These are phyloP conservation scores for human DNA, from an alignment of 2,113 vertebrate genomes.

Conservation along the genomic window GRCh38 chr2:189463001-189463500, in stretches of 20 bases:
- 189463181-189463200: neutral
- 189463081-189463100: neutral
- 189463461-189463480: too few relatives aligned
- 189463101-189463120: neutral
- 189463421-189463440: neutral
- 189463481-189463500: too few relatives aligned
- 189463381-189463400: neutral
- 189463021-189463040: neutral
- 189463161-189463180: neutral
- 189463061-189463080: neutral
- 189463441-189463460: neutral
- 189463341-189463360: neutral
- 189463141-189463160: neutral
- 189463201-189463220: neutral
- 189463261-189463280: neutral
- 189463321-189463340: neutral
- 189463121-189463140: neutral
- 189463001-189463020: neutral
- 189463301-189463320: neutral
- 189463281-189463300: neutral
- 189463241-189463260: neutral
- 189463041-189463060: neutral
- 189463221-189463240: neutral
- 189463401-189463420: conserved; percentile 4
- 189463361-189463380: neutral